A percentile compares a stretch with the other conserved stretches of the same genome.
phyloP scores from a whole-genome alignment of 1,140 invertebrate species.

The Drosophila persimilis region DNA sequence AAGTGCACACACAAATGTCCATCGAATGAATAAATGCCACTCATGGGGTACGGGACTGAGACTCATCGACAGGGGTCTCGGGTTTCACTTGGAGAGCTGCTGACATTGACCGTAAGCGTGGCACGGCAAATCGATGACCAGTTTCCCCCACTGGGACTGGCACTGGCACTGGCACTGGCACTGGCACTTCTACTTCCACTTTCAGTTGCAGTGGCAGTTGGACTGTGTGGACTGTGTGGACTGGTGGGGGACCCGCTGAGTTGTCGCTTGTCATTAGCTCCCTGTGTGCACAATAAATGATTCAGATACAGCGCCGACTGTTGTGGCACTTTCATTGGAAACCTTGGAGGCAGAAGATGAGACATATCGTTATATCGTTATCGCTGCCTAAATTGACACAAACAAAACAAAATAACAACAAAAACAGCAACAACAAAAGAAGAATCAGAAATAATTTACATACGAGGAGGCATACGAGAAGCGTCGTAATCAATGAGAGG shows the following conservation, averaged over 20 bases:
- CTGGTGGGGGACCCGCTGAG: constrained; percentile 41
- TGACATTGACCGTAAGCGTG: constrained; percentile 75
- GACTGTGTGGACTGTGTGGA: constrained; percentile 2
- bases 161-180: neutral
- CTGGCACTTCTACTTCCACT: too few species aligned
- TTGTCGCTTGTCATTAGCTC: constrained; percentile 75
- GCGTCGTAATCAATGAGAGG: constrained; percentile 58
- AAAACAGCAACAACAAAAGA: constrained; percentile 3
- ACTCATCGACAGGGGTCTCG: constrained; percentile 22
- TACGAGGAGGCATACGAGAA: constrained; percentile 13
- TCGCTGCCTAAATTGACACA: constrained; percentile 48
- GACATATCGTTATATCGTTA: constrained; percentile 39
- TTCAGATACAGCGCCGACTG: constrained; percentile 18
- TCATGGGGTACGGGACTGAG: constrained; percentile 1
- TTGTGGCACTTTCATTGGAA: constrained; percentile 56
- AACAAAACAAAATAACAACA: constrained; percentile 7
- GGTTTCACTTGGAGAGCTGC: constrained; percentile 16
- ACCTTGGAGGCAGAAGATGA: constrained; percentile 57
- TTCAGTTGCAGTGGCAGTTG: too few species aligned
- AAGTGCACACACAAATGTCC: constrained; percentile 33
- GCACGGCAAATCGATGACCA: constrained; percentile 20
- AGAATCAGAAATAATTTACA: constrained; percentile 62
- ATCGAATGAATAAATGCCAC: too few species aligned
- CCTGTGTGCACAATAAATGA: constrained; percentile 69
- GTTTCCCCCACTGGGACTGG: neutral